Percentiles rank a stretch among this genome's conserved stretches.
Conservation (phyloP, 2,888 invertebrate genomes). For the Hirtodrosophila duncani region DNA sequence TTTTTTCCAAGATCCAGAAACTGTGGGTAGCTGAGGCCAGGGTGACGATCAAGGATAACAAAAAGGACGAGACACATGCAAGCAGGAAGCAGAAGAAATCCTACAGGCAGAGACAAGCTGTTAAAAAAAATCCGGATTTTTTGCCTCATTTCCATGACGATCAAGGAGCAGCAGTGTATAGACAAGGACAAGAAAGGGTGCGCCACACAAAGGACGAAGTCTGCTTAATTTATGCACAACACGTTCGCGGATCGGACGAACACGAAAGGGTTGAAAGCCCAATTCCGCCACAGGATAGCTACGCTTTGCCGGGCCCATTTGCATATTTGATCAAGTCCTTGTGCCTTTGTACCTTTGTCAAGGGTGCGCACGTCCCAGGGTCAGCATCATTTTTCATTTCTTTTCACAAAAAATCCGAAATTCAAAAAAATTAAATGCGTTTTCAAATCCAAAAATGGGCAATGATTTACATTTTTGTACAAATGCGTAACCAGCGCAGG, state of each 20-base stretch:
- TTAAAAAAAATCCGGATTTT: constrained; percentile 74
- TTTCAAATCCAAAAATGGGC: constrained; percentile 58
- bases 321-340: constrained; percentile 66
- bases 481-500: constrained; percentile 28
- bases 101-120: constrained; percentile 30
- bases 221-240: constrained; percentile 70
- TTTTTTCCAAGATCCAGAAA: constrained; percentile 39
- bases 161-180: neutral
- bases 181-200: constrained; percentile 6
- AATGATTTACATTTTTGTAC: constrained; percentile 51
- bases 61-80: constrained; percentile 32
- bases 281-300: constrained; percentile 58
- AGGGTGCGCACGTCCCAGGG: constrained; percentile 55
- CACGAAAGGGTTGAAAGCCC: constrained; percentile 49
- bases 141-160: constrained; percentile 75
- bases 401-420: constrained; percentile 22
- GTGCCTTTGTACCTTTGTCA: constrained; percentile 22
- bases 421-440: constrained; percentile 31
- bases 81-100: constrained; percentile 33
- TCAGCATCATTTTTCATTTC: constrained; percentile 64
- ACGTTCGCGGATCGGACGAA: constrained; percentile 64
- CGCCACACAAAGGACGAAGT: constrained; percentile 40
- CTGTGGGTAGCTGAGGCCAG: constrained; percentile 58
- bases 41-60: constrained; percentile 65
- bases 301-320: constrained; percentile 46